phyloP scores from a whole-genome alignment of 2,797 vertebrate species.

The Phrynocephalus vlangalii region DNA sequence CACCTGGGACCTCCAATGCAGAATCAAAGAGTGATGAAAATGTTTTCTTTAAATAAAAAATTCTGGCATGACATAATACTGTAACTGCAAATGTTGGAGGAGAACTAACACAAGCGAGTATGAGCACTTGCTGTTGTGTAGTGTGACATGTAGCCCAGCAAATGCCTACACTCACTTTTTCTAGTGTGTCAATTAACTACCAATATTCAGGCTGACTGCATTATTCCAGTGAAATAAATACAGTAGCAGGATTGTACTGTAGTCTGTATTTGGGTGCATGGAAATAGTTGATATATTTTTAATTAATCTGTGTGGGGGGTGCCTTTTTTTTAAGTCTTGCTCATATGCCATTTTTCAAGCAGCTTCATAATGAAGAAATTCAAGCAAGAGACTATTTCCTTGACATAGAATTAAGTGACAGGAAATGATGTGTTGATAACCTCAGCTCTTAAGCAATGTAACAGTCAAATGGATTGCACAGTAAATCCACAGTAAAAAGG shows the following conservation, averaged over 20 bases:
- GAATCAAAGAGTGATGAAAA: too few relatives aligned
- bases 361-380: not conserved
- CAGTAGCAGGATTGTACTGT: too few relatives aligned
- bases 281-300: not conserved
- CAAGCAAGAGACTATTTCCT: not conserved
- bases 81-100: too few relatives aligned
- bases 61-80: too few relatives aligned
- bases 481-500: not conserved
- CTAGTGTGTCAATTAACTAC: too few relatives aligned
- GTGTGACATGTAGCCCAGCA: too few relatives aligned
- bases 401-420: not conserved
- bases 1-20: not conserved
- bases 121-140: too few relatives aligned
- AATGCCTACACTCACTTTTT: too few relatives aligned
- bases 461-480: not conserved
- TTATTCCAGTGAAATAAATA: too few relatives aligned
- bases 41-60: too few relatives aligned
- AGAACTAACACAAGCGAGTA: too few relatives aligned
- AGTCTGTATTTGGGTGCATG: not conserved
- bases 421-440: not conserved
- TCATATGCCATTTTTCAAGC: not conserved
- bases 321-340: not conserved
- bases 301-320: not conserved
- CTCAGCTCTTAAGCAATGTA: slow-evolving; percentile 5
- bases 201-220: too few relatives aligned